Conservation (phyloP, 2,113 vertebrate genomes). For the Perca fluviatilis region DNA sequence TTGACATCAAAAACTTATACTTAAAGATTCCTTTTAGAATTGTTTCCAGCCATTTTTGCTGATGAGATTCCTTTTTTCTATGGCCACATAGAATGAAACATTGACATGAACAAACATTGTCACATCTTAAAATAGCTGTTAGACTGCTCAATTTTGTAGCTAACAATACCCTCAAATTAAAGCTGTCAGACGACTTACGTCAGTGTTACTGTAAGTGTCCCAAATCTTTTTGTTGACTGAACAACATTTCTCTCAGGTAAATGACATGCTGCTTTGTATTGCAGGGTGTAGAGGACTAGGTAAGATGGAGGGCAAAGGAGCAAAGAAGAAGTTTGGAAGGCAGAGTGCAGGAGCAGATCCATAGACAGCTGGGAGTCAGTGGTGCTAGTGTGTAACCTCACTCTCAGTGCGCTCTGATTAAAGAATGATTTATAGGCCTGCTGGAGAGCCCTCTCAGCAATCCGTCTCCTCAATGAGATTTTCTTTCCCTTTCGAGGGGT, state of each 20-base stretch:
- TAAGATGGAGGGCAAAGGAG: conserved; percentile 51
- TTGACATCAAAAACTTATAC: no score
- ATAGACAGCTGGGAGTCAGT: conserved; percentile 77
- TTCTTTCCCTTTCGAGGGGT: conserved; percentile 77
- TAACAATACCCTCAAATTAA: conserved; percentile 18
- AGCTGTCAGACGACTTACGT: background rate
- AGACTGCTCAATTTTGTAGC: conserved; percentile 2
- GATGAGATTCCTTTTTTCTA: background rate
- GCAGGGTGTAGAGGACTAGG: conserved; percentile 17
- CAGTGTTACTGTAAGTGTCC: background rate
- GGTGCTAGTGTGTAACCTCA: conserved; percentile 80
- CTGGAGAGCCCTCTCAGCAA: conserved; percentile 83
- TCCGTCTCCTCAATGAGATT: conserved; percentile 85
- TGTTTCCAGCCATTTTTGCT: background rate
- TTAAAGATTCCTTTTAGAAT: background rate
- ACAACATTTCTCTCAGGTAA: background rate
- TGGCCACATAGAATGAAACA: background rate
- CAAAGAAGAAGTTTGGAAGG: conserved; percentile 50
- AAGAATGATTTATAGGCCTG: conserved; percentile 89
- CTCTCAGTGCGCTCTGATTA: conserved; percentile 86
- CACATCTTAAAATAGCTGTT: background rate
- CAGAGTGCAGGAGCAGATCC: conserved; percentile 57
- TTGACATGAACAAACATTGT: background rate
- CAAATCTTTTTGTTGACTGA: conserved; percentile 3
- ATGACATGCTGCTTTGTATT: conserved; percentile 31